Base-by-base conservation (phyloP, 2,797 vertebrate genomes). In the Urophycis tenuis region DNA sequence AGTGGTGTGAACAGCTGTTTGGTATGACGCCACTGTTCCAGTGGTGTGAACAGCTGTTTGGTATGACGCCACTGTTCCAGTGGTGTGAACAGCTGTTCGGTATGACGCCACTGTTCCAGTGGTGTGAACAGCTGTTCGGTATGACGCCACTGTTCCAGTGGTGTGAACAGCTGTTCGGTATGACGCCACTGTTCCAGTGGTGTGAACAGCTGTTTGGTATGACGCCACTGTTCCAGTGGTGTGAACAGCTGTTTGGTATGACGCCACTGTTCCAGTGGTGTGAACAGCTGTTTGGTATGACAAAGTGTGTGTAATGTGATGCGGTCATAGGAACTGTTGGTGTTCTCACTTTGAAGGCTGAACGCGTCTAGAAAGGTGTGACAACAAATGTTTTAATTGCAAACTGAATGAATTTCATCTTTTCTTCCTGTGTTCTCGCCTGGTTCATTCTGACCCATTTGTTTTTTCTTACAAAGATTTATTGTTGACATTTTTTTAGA, bases 391-490 rank as follows among this genome's bases (percentile, higher is more conserved):
- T 83, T 78, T 84, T 74, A 77, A 75, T 67, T 67, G 83, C 74
- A 81, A 81, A 79, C 81, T 85, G 74, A 80, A 82, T 75, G 78
- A 25, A 73, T 80, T 80, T 82, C 31, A 77, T 73, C 73, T 75
- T 64, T 88, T 77, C 82, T 70, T 71, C 32, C 84, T 70, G 79
- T 84, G 30, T 79, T 80, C 80, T 82, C 83, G 80, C 78, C 77
- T 90, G 78, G 64, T 79, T 77, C 79, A 35, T 78, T 74, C 74
- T 85, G 12, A 79, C 79, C 83, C 11, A 83, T 79, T 75, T 84
- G 85, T 86, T 69, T 81, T 84, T 83, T 84, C 80, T 87, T 74
- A 79, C 78, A 74, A 41, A 84, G 36, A 85, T 79, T 64, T 64
- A 64, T 64, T 29, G 60, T 29, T 67, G n/a, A 67, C 60, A 29